Evolutionary conservation across 2,888 invertebrate species (phyloP).

Genomic region (Adineta ricciae): DNA sequence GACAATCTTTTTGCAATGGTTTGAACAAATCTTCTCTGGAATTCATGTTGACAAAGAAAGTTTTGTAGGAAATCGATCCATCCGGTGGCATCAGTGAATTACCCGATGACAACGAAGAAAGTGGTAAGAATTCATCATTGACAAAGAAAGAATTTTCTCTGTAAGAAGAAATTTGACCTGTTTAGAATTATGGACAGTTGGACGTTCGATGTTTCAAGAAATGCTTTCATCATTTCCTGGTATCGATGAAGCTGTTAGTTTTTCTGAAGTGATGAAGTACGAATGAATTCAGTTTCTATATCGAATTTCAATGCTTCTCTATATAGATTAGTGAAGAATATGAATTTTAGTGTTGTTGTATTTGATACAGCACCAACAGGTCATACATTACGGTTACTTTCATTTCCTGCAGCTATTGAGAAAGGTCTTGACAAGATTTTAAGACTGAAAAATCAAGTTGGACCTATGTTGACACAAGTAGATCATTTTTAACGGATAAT

Average conservation of each 20-base stretch:
- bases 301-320: slow-evolving; percentile 35
- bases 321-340: slow-evolving; percentile 76
- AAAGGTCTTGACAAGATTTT: slow-evolving; percentile 86
- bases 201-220: slow-evolving; percentile 79
- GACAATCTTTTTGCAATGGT: slow-evolving; percentile 92
- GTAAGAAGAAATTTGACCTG: neutral
- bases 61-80: slow-evolving; percentile 76
- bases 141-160: too few species aligned
- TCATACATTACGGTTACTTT: slow-evolving; percentile 83
- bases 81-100: slow-evolving; percentile 84
- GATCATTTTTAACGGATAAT: slow-evolving; percentile 29
- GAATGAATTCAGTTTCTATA: neutral
- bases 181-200: slow-evolving; percentile 63
- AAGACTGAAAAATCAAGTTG: slow-evolving; percentile 75
- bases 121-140: slow-evolving; percentile 54
- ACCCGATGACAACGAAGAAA: slow-evolving; percentile 83
- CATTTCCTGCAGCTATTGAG: slow-evolving; percentile 93
- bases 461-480: slow-evolving; percentile 62
- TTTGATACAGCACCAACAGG: slow-evolving; percentile 99
- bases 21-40: slow-evolving; percentile 35
- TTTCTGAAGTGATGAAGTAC: slow-evolving; percentile 92
- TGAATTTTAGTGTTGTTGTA: slow-evolving; percentile 97
- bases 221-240: slow-evolving; percentile 92
- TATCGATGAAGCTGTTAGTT: slow-evolving; percentile 99
- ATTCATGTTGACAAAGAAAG: too few species aligned